phyloP scores from a whole-genome alignment of 1,140 invertebrate species.

The Panagrolaimus sp. region DNA sequence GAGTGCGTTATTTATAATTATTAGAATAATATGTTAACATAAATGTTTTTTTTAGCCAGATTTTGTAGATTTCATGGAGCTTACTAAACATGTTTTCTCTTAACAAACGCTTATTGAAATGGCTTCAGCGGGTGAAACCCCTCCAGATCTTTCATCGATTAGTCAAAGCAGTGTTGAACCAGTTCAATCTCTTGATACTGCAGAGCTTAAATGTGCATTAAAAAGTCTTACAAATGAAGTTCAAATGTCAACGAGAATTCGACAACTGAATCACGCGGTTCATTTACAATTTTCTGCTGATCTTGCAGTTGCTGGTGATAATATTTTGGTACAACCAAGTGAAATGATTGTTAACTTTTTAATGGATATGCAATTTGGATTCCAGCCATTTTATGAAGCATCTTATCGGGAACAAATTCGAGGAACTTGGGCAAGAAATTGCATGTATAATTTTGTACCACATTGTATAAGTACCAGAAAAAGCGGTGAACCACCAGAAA shows the following conservation, averaged over 20 bases:
- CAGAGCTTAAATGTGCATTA: slow-evolving; percentile 4
- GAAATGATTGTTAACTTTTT: neutral
- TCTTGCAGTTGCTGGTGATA: neutral
- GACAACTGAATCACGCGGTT: neutral
- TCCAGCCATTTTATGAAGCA: neutral
- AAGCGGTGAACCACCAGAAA: neutral
- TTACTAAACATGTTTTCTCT: neutral
- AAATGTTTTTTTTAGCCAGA: neutral
- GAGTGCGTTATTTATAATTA: neutral
- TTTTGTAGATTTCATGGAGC: neutral
- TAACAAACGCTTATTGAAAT: neutral
- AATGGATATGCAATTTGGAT: neutral
- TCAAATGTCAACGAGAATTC: neutral
- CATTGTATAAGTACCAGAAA: neutral
- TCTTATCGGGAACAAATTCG: neutral
- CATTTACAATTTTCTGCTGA: neutral
- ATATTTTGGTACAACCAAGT: neutral
- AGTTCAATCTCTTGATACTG: neutral
- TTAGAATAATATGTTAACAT: neutral
- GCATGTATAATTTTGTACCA: slow-evolving; percentile 1
- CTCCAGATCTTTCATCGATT: neutral
- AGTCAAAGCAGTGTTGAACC: neutral
- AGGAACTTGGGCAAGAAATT: neutral
- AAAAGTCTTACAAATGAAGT: neutral
- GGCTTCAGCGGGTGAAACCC: neutral